Percentiles rank a stretch among this genome's conserved stretches.
These are phyloP conservation scores for Drosophila nr. perissopoda DNA, from an alignment of 2,888 invertebrate species.

Conservation along the genomic window DNA sequence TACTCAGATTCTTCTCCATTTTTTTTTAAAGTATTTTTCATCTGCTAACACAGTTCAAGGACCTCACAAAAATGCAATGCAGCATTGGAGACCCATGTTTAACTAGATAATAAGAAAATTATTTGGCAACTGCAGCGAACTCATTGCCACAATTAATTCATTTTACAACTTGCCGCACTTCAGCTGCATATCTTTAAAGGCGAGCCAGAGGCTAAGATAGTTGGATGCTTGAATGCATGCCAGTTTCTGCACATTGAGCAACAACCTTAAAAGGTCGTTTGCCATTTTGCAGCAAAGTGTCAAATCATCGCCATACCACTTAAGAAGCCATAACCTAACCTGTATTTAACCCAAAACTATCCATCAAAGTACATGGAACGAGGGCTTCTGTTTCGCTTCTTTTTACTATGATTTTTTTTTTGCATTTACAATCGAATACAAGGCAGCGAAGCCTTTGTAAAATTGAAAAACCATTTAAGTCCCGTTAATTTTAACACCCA, in stretches of 20 bases:
- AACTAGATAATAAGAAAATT: conserved; percentile 23
- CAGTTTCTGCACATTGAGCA: conserved; percentile 53
- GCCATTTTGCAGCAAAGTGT: conserved; percentile 61
- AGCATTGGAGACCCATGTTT: conserved; percentile 6
- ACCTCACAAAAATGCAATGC: conserved; percentile 8
- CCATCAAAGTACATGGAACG: conserved; percentile 70
- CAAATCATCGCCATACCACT: conserved; percentile 66
- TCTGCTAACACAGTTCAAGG: conserved; percentile 25
- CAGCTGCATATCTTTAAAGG: conserved; percentile 30
- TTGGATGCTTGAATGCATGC: conserved; percentile 13
- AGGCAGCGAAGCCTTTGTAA: conserved; percentile 57
- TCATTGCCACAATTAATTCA: conserved; percentile 47
- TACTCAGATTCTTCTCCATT: neutral
- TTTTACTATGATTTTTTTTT: conserved; percentile 20
- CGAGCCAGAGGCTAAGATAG: conserved; percentile 25
- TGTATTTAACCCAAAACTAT: conserved; percentile 81
- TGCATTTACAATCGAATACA: conserved; percentile 57
- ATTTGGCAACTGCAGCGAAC: conserved; percentile 35
- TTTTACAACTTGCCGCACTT: conserved; percentile 29
- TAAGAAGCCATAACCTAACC: conserved; percentile 73
- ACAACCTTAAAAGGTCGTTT: conserved; percentile 79
- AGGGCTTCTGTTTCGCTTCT: conserved; percentile 44
- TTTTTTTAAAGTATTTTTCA: neutral
- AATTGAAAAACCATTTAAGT: conserved; percentile 79
- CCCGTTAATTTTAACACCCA: conserved; percentile 79